Evolutionary conservation across 2,797 vertebrate genomes (phyloP), one percentile per base, ranked within the genome.

Genomic region (Chloroceryle amazona): DNA sequence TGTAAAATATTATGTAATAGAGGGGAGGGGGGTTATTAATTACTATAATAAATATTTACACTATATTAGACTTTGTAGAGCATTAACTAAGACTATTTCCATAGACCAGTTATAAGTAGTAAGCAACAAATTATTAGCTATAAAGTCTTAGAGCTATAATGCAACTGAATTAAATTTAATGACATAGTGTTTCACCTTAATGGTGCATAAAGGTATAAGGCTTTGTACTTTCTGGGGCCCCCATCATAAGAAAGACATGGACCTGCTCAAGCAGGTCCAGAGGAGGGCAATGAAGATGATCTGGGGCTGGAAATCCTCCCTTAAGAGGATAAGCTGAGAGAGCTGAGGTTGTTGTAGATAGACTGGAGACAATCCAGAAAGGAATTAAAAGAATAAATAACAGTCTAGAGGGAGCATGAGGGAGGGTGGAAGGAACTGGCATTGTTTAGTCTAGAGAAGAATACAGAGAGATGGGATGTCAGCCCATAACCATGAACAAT

Each of bases 361-460:
- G 2, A 4, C n/a, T 91, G 88, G 93, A 94, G 35, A 21, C 13
- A 68, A 55, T 39, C 86, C 94, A 93, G 58, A 70, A 91, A 67
- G 19, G 62, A 84, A 8, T 54, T 39, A 74, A 75, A 95, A 81
- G 41, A 84, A 94, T 63, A 66, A 92, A 19, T 44, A 73, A 44
- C 54, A 91, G 74, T 86, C 76, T 89, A 29, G 25, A 86, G 49
- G 57, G 42, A 90, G 47, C n/a, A n/a, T 66, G 76, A 74, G 66
- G 86, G 54, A 87, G 71, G 28, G 22, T 89, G 70, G 86, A 92
- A 88, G 23, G 80, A 89, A 75, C 25, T 93, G 94, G 91, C 73
- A 85, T 90, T 95, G 86, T 97, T 97, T 93, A 96, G 96, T 96
- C 93, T 96, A 91, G 41, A 75, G 37, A 90, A 41, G 37, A 47